These are phyloP conservation scores for Drosophila neocordata DNA, from an alignment of 1,140 invertebrate species.

Conservation along the genomic window DNA sequence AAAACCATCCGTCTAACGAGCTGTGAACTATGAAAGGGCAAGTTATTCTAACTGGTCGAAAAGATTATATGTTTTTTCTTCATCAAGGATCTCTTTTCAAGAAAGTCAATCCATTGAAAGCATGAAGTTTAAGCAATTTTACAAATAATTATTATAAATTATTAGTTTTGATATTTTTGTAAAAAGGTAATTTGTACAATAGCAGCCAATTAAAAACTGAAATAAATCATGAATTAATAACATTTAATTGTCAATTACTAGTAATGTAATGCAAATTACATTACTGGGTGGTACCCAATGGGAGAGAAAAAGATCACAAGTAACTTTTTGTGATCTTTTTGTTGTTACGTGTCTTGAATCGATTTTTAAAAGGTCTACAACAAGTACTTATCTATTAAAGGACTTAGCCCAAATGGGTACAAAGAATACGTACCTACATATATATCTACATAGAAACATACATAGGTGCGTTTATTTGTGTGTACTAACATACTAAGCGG, in stretches of 20 bases:
- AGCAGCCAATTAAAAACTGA: too few species aligned
- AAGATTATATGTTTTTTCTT: conserved; percentile 12
- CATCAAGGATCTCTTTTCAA: not conserved
- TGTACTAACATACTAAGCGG: conserved; percentile 45
- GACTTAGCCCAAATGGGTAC: not conserved
- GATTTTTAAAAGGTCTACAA: not conserved
- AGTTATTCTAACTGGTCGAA: conserved; percentile 22
- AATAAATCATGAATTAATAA: too few species aligned
- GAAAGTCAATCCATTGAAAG: too few species aligned
- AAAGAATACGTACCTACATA: conserved; percentile 7
- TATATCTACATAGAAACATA: too few species aligned
- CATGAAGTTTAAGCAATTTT: too few species aligned
- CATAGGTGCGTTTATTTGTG: conserved; percentile 1
- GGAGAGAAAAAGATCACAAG: conserved; percentile 6
- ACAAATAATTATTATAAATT: too few species aligned
- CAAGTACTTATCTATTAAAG: not conserved
- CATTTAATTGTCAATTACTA: too few species aligned
- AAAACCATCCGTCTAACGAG: conserved; percentile 69
- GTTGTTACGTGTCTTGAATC: not conserved
- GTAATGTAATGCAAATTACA: too few species aligned
- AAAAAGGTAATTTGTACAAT: too few species aligned
- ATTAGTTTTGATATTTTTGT: too few species aligned
- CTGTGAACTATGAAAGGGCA: conserved; percentile 70
- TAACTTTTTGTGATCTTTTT: too few species aligned
- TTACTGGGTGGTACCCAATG: too few species aligned